These are phyloP conservation scores for Silvanus unidentatus DNA, from an alignment of 2,888 invertebrate species.

Conservation along the genomic window DNA sequence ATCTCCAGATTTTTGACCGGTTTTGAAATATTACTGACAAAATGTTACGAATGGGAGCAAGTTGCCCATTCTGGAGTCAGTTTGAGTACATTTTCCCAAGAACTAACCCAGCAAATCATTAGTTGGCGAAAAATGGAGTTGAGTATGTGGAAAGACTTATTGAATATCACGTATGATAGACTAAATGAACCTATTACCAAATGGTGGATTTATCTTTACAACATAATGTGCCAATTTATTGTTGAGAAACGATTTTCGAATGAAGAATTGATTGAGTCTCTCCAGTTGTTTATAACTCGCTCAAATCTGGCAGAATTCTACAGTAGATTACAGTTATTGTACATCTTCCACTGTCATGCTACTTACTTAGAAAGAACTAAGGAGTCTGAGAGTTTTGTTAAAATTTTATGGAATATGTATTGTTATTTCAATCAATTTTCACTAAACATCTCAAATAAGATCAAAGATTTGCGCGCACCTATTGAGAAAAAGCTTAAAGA, in stretches of 20 bases:
- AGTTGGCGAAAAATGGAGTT: slow-evolving; percentile 89
- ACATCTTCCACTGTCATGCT: slow-evolving; percentile 75
- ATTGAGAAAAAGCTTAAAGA: slow-evolving; percentile 90
- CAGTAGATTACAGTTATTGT: slow-evolving; percentile 69
- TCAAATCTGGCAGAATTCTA: slow-evolving; percentile 80
- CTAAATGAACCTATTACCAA: slow-evolving; percentile 65
- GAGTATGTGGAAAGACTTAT: slow-evolving; percentile 78
- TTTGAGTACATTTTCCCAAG: slow-evolving; percentile 64
- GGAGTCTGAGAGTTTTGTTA: slow-evolving; percentile 52
- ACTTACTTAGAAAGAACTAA: slow-evolving; percentile 48
- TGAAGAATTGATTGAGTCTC: slow-evolving; percentile 51
- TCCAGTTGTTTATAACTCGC: slow-evolving; percentile 78
- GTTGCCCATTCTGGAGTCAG: slow-evolving; percentile 84
- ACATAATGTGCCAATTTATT: slow-evolving; percentile 60
- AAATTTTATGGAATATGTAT: slow-evolving; percentile 74
- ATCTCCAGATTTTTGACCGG: slow-evolving; percentile 85
- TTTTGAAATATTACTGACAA: slow-evolving; percentile 79
- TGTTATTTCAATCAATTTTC: slow-evolving; percentile 80
- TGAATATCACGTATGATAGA: slow-evolving; percentile 62
- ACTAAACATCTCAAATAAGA: slow-evolving; percentile 56
- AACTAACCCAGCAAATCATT: slow-evolving; percentile 75
- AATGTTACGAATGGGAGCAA: slow-evolving; percentile 87
- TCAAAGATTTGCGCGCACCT: slow-evolving; percentile 66
- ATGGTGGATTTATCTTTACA: slow-evolving; percentile 89
- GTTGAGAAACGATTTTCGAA: slow-evolving; percentile 33